Percentiles rank a stretch among this genome's conserved stretches.
These are phyloP conservation scores for Podarcis siculus DNA, from an alignment of 2,797 vertebrate species.

Conservation along the genomic window DNA sequence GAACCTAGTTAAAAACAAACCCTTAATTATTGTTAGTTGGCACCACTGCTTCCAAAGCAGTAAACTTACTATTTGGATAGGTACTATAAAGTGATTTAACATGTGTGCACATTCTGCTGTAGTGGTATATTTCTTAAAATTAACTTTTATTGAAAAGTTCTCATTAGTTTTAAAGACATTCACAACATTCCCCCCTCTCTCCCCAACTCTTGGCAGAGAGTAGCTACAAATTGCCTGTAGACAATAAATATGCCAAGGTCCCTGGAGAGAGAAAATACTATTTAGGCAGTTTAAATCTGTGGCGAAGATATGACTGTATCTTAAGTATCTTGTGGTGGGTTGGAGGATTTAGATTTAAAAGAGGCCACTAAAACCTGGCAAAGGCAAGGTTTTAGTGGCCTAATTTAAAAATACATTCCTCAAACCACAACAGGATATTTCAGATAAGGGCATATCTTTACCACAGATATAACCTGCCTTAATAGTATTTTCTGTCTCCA, in stretches of 20 bases:
- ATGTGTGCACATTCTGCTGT: not conserved
- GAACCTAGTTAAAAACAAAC: no score
- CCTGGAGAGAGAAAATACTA: not conserved
- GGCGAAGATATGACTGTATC: not conserved
- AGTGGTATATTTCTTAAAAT: not conserved
- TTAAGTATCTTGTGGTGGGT: not conserved
- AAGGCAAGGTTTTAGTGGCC: not conserved
- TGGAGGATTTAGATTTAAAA: not conserved
- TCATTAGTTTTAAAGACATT: not conserved
- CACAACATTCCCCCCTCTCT: not conserved
- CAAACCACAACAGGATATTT: slow-evolving; percentile 54
- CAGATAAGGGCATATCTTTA: slow-evolving; percentile 36
- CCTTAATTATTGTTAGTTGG: no score
- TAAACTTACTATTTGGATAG: not conserved
- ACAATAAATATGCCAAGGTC: not conserved
- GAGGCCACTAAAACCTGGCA: not conserved
- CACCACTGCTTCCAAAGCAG: not conserved
- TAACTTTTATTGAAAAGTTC: not conserved
- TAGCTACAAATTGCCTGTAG: not conserved
- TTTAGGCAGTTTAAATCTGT: not conserved
- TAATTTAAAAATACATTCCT: slow-evolving; percentile 53
- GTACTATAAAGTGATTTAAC: not conserved
- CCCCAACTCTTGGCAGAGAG: not conserved
- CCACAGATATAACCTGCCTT: no score
- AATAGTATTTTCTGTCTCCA: not conserved